A percentile compares a stretch with the other conserved stretches of the same genome.
phyloP scores from a whole-genome alignment of 2,113 vertebrate genomes.

The Petrocephalus microphthalmus region DNA sequence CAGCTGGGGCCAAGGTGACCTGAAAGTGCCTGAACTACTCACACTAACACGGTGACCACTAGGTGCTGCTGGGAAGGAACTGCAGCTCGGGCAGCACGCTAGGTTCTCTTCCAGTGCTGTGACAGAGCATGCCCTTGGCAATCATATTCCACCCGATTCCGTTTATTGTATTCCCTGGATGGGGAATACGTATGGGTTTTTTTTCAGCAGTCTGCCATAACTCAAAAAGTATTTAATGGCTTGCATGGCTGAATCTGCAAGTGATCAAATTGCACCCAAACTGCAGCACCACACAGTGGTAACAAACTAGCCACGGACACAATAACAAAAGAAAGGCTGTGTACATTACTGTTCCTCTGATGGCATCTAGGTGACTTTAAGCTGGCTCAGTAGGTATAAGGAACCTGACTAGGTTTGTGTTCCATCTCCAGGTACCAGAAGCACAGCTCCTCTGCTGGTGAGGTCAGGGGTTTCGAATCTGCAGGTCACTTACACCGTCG shows the following conservation, averaged over 20 bases:
- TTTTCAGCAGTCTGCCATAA: background rate
- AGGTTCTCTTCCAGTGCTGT: background rate
- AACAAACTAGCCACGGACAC: background rate
- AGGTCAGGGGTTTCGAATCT: conserved; percentile 87
- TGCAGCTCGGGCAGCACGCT: background rate
- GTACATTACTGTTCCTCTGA: background rate
- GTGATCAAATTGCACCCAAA: background rate
- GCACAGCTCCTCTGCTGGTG: conserved; percentile 77
- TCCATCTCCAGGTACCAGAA: conserved; percentile 63
- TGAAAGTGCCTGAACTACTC: background rate
- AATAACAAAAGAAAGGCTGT: background rate
- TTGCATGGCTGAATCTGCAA: background rate
- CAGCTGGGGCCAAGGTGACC: conserved; percentile 61
- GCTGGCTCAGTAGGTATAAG: background rate
- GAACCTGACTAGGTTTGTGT: background rate
- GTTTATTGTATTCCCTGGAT: background rate
- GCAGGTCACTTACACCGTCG: conserved; percentile 78
- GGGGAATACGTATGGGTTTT: background rate
- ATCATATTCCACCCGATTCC: background rate
- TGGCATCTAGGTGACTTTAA: background rate
- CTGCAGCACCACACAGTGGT: background rate
- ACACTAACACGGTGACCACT: background rate
- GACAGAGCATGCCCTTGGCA: background rate
- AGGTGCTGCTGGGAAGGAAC: background rate
- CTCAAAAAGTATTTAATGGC: background rate